Evolutionary conservation across 2,113 vertebrate genomes (phyloP).

Genomic region (Felis catus): F.catus_Fca126_mat1.0 CM031414.1:34204001-34204500

Average conservation of each 20-base stretch:
- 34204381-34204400: not conserved
- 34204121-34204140: conserved; percentile 51
- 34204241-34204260: conserved; percentile 20
- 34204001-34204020: not conserved
- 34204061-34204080: conserved; percentile 31
- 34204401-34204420: not conserved
- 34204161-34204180: conserved; percentile 49
- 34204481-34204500: not conserved
- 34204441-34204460: not conserved
- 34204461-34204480: not conserved
- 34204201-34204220: not conserved
- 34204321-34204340: not conserved
- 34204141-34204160: not conserved
- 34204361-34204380: not conserved
- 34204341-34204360: not conserved
- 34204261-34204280: conserved; percentile 28
- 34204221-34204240: conserved; percentile 56
- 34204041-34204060: conserved; percentile 18
- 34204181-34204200: conserved; percentile 44
- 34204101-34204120: not conserved
- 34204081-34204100: conserved; percentile 49
- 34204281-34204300: not conserved
- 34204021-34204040: not conserved
- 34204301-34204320: not conserved
- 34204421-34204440: not conserved